Conservation (phyloP, 2,113 vertebrate species). For the Deroptyus accipitrinus region DNA sequence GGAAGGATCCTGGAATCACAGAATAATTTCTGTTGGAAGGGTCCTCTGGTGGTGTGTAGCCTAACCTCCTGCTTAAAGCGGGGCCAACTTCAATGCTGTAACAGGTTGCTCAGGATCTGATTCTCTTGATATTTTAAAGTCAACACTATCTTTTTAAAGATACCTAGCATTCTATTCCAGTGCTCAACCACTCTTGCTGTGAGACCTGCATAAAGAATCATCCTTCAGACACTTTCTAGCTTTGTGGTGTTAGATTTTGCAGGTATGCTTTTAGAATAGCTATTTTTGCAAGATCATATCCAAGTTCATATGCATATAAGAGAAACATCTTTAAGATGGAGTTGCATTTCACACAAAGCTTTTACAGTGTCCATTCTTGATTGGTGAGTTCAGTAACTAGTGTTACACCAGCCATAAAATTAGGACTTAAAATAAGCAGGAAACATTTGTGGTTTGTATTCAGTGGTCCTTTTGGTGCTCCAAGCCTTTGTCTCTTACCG, state of each 20-base stretch:
- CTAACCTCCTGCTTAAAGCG: background rate
- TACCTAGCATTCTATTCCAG: background rate
- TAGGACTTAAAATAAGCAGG: background rate
- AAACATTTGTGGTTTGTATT: background rate
- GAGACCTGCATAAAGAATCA: background rate
- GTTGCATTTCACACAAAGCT: background rate
- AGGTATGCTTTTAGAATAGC: background rate
- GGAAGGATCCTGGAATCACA: background rate
- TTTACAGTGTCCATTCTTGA: background rate
- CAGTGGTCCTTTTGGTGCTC: background rate
- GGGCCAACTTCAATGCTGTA: fast-evolving
- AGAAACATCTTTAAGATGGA: background rate
- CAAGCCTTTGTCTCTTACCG: background rate
- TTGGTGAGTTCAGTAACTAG: background rate
- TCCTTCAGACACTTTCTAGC: background rate
- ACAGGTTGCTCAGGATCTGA: background rate
- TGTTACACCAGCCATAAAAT: background rate
- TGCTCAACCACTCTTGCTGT: background rate
- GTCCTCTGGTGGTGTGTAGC: background rate
- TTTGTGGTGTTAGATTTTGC: background rate
- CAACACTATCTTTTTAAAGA: fast-evolving
- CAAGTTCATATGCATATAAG: background rate
- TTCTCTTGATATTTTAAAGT: background rate
- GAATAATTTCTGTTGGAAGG: background rate
- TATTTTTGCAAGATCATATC: background rate